These are phyloP conservation scores for Petrolisthes manimaculis DNA, from an alignment of 2,888 invertebrate species.

Conservation along the genomic window DNA sequence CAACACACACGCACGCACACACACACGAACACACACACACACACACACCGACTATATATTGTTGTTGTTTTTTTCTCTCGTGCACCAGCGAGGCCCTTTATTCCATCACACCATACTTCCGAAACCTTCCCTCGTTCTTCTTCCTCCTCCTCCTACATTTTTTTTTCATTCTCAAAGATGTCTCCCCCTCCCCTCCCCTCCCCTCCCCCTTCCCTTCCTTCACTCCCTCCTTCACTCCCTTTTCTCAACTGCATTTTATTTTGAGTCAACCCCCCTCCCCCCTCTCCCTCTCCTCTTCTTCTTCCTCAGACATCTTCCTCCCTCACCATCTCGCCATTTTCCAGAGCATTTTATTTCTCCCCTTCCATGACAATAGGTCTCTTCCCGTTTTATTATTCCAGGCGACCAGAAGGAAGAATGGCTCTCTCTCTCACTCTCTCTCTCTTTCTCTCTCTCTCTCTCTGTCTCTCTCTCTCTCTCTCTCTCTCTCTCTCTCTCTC, in stretches of 20 bases:
- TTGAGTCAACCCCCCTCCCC: constrained; percentile 3
- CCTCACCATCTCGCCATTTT: not conserved
- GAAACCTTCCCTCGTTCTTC: not conserved
- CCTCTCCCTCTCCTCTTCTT: too few species aligned
- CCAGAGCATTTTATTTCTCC: not conserved
- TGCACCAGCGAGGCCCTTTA: not conserved
- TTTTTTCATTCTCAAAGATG: not conserved
- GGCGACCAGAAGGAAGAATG: not conserved
- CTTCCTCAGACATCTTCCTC: too few species aligned
- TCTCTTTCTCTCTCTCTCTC: constrained; percentile 11
- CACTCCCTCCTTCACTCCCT: not conserved
- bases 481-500: not conserved
- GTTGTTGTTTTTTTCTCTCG: not conserved
- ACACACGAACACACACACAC: too few species aligned
- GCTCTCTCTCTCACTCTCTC: not conserved
- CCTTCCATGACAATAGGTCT: constrained; percentile 25
- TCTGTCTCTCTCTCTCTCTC: not conserved
- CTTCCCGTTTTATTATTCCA: constrained; percentile 30
- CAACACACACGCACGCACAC: too few species aligned
- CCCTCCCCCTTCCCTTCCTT: not conserved
- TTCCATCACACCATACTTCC: not conserved
- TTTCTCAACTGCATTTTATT: not conserved
- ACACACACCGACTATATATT: not conserved
- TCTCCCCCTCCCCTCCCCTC: not conserved
- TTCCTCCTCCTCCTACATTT: not conserved